Evolutionary conservation across 2,797 vertebrate genomes (phyloP).

Genomic region (Myotis daubentonii): DNA sequence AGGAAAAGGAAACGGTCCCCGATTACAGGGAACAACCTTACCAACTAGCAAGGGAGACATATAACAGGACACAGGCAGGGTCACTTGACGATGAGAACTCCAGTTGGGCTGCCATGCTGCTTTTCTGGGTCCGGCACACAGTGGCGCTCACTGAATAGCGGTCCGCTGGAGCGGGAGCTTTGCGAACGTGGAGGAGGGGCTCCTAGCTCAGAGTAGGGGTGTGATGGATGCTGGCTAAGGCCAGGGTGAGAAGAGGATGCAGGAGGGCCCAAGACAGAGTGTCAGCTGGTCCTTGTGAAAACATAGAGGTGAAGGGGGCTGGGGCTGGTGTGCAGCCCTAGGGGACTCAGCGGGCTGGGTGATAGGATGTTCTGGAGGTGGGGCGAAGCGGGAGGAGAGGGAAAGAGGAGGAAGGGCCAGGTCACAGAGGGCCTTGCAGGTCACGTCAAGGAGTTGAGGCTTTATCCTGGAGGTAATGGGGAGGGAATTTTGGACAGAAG

Average conservation of each 20-base stretch:
- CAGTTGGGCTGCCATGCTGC: background rate
- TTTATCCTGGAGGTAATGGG: background rate
- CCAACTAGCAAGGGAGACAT: background rate
- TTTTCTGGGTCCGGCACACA: background rate
- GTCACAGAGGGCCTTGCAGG: background rate
- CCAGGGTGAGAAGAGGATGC: background rate
- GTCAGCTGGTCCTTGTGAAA: background rate
- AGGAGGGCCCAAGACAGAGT: background rate
- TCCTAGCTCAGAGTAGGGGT: background rate
- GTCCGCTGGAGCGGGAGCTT: background rate
- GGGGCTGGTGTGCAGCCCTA: background rate
- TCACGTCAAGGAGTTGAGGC: background rate
- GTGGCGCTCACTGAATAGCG: background rate
- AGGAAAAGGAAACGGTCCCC: background rate
- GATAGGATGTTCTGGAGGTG: background rate
- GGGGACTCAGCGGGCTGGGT: background rate
- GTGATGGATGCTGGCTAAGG: background rate
- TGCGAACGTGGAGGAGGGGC: background rate
- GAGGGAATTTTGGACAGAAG: background rate
- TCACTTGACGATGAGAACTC: background rate
- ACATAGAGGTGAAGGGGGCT: background rate
- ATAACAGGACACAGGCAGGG: background rate
- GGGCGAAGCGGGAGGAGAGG: too few species aligned
- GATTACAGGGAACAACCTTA: background rate
- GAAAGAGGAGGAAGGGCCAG: too few species aligned